Base-by-base conservation (phyloP, 2,113 vertebrate genomes). In the Octodon degus region DNA sequence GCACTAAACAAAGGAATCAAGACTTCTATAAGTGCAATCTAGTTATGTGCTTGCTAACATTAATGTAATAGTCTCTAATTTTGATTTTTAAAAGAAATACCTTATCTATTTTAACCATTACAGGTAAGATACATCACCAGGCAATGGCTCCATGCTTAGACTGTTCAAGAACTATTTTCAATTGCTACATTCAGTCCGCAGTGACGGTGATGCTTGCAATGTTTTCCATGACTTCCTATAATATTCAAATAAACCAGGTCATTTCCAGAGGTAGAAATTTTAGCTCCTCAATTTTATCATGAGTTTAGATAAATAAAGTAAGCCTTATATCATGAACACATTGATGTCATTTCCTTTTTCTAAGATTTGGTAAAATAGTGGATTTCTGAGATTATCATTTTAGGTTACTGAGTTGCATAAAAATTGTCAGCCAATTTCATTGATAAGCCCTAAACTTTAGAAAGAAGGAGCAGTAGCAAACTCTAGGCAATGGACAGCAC, bases 211-310 rank as follows among this genome's bases (percentile, higher is more conserved):
- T 43, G 7, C 11, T 2, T 55, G 24, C 4, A 60, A 19, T 91
- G 30, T 22, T 77, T 32, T 63, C 30, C 8, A 60, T 9, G 43
- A 17, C 47, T 60, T 53, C 32, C 8, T 55, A 0, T 53, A 2
- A 0, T 86, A 86, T 20, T 86, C n/a, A 76, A 16, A 76, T 13
- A 62, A 50, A 6, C 13, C n/a, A 89, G 2, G 34, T 27, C 4
- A 67, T 7, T 86, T 93, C 77, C 67, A 83, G 90, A 86, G 93
- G 27, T 70, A 94, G 43, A 79, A 92, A 8, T 82, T 87, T 32
- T 34, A 43, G 19, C 47, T 22, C 83, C 27, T 92, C 37, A 70
- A 14, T 84, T 82, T 92, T 90, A 65, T n/a, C 77, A 25, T 88
- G 47, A 86, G 6, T 60, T 93, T 43, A 96, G 17, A 11, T n/a